Base-by-base conservation (phyloP, 2,888 invertebrate species). In the Hirtodrosophila cameraria region DNA sequence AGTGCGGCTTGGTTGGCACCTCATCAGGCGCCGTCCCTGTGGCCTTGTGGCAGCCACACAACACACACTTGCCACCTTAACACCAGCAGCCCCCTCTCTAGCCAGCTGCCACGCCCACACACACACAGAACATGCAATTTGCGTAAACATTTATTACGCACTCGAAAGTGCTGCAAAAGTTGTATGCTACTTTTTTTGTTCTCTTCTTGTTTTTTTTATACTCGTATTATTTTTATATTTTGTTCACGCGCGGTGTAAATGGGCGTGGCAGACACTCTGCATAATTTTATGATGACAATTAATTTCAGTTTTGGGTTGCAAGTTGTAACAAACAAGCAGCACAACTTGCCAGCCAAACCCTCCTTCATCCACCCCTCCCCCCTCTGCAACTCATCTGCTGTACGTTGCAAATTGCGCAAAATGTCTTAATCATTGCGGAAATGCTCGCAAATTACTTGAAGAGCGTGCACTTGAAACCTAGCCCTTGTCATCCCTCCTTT, bases 121-220 rank as follows among this genome's bases (percentile, higher is more conserved):
- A 25, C 49, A 50, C 15, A 52, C 38, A 52, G 41, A 59, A 70
- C 57, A 59, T 66, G 63, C 82, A 71, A 82, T 82, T 78, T 78
- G 68, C 72, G 79, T 72, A 75, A 78, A 78, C 78, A 82, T 78
- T 78, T 82, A 82, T 82, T 75, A 78, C 82, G 68, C 79, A 78
- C 78, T 82, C 59, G 52, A 69, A 63, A 66, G 23, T 49, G 58
- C 13, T 58, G 50, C 38, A 75, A 80, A 80, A 72, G 55, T 80
- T 76, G 77, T 49, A 39, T 67, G 35, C 55, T 63, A 59, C 80
- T 67, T 42, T 55, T 42, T 55, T 62, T 63, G 57, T 28, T 23
- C 1, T 20, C 20, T 50, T 54, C 25, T 30, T 49, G 46, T 20
- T 12, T 23, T 8, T 4, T 25, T 15, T n/a, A n/a, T n/a, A n/a